Conservation (phyloP, 2,797 vertebrate genomes). For the Setipinna tenuifilis region DNA sequence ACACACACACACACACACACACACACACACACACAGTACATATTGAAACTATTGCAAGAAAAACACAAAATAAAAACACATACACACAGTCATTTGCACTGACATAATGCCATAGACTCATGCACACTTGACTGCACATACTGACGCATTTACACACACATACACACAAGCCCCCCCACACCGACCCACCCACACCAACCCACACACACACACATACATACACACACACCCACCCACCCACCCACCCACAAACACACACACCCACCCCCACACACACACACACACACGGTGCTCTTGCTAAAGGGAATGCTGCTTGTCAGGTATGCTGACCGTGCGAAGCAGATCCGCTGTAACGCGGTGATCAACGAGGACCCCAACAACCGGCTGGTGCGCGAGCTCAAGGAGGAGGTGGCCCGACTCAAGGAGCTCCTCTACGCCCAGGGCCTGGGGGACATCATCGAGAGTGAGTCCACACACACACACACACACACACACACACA, state of each 20-base stretch:
- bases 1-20: not conserved
- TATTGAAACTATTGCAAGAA: no score
- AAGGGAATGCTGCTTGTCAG: conserved; percentile 59
- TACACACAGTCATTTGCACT: not conserved
- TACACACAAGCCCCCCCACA: not conserved
- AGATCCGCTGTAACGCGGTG: conserved; percentile 92
- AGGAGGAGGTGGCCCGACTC: conserved; percentile 95
- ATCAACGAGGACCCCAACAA: conserved; percentile 99
- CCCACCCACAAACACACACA: not conserved
- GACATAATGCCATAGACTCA: not conserved
- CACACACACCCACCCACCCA: not conserved
- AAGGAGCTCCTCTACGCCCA: conserved; percentile 93
- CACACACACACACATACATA: not conserved
- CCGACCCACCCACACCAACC: not conserved
- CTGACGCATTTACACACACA: not conserved
- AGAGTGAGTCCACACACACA: conserved; percentile 81
- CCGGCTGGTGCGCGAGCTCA: conserved; percentile 95
- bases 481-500: not conserved
- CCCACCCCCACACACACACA: not conserved
- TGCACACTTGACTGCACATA: not conserved
- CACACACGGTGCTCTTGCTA: not conserved
- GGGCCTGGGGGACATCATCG: conserved; percentile 97
- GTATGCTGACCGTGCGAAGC: conserved; percentile 91
- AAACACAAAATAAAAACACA: no score
- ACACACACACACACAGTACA: not conserved